Percentiles rank a stretch among this genome's conserved stretches.
Evolutionary conservation across 2,888 invertebrate species (phyloP).

Genomic region (Drosophila suboccidentalis): DNA sequence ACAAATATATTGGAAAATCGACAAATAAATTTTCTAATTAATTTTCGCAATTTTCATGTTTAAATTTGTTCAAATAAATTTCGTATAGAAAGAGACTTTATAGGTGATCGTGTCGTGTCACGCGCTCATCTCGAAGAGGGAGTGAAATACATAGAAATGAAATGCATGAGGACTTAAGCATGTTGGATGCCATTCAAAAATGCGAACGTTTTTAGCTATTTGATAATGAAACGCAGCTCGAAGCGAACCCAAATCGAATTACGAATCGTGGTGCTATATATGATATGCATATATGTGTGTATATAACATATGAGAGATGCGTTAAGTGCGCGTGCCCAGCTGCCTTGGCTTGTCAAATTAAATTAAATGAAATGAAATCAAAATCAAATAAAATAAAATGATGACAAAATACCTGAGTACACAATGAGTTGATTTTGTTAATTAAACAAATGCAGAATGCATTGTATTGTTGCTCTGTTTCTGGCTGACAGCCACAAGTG

Average conservation of each 20-base stretch:
- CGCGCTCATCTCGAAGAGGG: slow-evolving; percentile 5
- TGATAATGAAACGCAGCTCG: slow-evolving; percentile 49
- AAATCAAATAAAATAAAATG: slow-evolving; percentile 3
- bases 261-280: slow-evolving; percentile 1
- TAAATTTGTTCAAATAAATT: no score
- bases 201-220: slow-evolving; percentile 32
- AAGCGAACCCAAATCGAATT: slow-evolving; percentile 6
- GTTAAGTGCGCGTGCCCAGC: slow-evolving; percentile 70
- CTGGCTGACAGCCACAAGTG: slow-evolving; percentile 79
- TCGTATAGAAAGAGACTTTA: no score
- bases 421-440: slow-evolving; percentile 62
- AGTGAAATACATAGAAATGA: not conserved
- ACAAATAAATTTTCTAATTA: no score
- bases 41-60: no score
- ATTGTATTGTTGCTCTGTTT: slow-evolving; percentile 75
- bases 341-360: slow-evolving; percentile 74
- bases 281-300: not conserved
- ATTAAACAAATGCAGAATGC: slow-evolving; percentile 70
- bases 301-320: slow-evolving; percentile 34
- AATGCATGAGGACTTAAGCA: slow-evolving; percentile 15
- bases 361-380: slow-evolving; percentile 17
- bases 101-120: no score
- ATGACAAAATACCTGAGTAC: slow-evolving; percentile 13
- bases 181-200: slow-evolving; percentile 66
- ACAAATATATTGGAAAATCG: no score